Evolutionary conservation across 1,140 invertebrate species (phyloP).

Genomic region (Drosophila nasuta): DNA sequence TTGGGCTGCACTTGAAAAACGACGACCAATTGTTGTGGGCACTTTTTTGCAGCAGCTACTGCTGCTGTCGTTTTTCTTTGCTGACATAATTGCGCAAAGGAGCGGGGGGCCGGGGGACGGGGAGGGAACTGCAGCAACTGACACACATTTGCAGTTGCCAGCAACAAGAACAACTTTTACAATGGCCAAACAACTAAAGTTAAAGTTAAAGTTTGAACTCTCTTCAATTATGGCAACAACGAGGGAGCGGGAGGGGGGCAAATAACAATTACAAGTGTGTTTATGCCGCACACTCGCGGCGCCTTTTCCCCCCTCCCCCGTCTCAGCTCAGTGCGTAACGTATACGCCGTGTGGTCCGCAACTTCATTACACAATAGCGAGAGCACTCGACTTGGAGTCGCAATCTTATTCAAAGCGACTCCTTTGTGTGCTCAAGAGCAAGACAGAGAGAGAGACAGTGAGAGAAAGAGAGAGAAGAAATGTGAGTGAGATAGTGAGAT

Average conservation of each 20-base stretch:
- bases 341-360: constrained; percentile 35
- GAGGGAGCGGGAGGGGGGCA: constrained; percentile 25
- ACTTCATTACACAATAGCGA: constrained; percentile 77
- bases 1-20: constrained; percentile 62
- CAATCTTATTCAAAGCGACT: background rate
- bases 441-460: background rate
- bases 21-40: constrained; percentile 52
- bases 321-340: background rate
- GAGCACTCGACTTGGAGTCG: background rate
- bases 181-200: background rate
- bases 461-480: background rate
- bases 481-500: constrained; percentile 17
- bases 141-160: constrained; percentile 55
- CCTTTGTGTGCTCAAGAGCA: background rate
- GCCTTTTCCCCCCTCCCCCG: background rate
- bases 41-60: background rate
- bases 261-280: constrained; percentile 74
- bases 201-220: constrained; percentile 9
- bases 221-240: constrained; percentile 14
- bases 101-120: background rate
- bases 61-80: constrained; percentile 16
- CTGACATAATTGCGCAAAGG: constrained; percentile 69
- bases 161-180: constrained; percentile 7
- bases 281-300: constrained; percentile 48
- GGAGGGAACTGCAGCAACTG: constrained; percentile 25